Evolutionary conservation across 2,797 vertebrate genomes (phyloP).

Genomic region (Pteropus rufus): DNA sequence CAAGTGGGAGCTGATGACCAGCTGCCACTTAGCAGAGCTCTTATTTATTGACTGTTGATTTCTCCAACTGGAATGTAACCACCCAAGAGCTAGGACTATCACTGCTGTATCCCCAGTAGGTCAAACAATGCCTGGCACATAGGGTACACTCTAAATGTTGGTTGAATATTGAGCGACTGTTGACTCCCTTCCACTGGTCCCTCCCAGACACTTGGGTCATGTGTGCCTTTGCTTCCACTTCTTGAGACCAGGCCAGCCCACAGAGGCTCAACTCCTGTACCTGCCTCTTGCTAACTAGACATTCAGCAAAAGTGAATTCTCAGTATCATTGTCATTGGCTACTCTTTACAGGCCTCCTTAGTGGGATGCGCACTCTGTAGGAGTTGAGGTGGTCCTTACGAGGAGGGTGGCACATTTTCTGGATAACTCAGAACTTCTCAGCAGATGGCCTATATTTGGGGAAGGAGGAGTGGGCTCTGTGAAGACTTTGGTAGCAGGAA

Average conservation of each 20-base stretch:
- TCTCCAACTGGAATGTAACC: background rate
- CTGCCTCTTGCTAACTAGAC: background rate
- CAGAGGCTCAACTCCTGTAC: too few relatives aligned
- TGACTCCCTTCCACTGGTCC: background rate
- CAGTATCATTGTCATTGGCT: rapidly evolving
- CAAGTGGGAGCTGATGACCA: background rate
- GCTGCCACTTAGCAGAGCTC: background rate
- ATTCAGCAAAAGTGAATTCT: background rate
- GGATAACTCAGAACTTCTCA: background rate
- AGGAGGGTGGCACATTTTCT: background rate
- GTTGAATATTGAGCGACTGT: background rate
- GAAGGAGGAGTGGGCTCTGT: background rate
- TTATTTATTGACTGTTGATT: background rate
- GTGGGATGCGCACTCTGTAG: background rate
- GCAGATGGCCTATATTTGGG: background rate
- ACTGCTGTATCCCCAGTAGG: background rate
- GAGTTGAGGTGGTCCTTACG: background rate
- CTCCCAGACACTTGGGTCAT: background rate
- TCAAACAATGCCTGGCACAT: background rate
- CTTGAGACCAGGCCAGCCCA: background rate
- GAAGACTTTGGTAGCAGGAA: background rate
- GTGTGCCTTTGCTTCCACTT: background rate
- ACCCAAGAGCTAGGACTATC: background rate
- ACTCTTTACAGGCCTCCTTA: background rate
- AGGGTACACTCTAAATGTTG: background rate